Evolutionary conservation across 2,888 invertebrate genomes (phyloP).

Genomic region (Drosophila nigricruria): DNA sequence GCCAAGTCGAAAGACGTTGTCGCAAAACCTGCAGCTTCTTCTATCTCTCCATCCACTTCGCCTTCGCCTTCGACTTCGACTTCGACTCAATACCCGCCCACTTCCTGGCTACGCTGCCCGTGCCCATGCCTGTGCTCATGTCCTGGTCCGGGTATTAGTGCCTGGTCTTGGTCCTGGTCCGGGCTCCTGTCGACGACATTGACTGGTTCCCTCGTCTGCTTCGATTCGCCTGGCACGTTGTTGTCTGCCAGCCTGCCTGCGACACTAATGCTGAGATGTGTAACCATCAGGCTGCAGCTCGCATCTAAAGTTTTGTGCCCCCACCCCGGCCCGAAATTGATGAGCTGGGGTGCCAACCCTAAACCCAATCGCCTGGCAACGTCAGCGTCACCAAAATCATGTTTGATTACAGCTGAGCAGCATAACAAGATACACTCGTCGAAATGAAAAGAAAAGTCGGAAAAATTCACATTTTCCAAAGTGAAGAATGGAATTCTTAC

Average conservation of each 20-base stretch:
- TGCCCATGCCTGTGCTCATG: slow-evolving; percentile 2
- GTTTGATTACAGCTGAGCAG: slow-evolving; percentile 78
- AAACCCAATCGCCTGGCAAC: slow-evolving; percentile 10
- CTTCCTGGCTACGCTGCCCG: slow-evolving; percentile 18
- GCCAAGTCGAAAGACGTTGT: slow-evolving; percentile 57
- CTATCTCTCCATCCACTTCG: slow-evolving; percentile 6
- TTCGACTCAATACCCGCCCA: slow-evolving; percentile 4
- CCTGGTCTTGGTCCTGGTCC: slow-evolving; percentile 15
- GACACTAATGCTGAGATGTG: slow-evolving; percentile 79
- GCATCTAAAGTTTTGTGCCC: slow-evolving; percentile 30
- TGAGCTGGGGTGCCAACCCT: slow-evolving; percentile 17
- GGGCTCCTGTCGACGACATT: slow-evolving; percentile 69
- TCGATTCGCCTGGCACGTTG: slow-evolving; percentile 75
- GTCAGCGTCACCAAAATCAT: slow-evolving; percentile 61
- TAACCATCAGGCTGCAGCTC: slow-evolving; percentile 54
- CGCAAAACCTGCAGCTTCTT: slow-evolving; percentile 51
- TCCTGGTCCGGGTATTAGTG: slow-evolving; percentile 15
- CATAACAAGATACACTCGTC: slow-evolving; percentile 56
- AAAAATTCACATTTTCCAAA: not conserved
- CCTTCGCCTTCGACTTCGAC: not conserved
- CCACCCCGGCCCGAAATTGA: slow-evolving; percentile 26
- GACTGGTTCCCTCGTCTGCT: slow-evolving; percentile 61
- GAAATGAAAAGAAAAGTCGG: not conserved
- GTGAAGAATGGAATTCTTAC: not conserved
- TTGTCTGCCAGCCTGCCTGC: slow-evolving; percentile 36